Evolutionary conservation across 2,113 vertebrate genomes (phyloP).

Genomic region (Scytalopus superciliaris): DNA sequence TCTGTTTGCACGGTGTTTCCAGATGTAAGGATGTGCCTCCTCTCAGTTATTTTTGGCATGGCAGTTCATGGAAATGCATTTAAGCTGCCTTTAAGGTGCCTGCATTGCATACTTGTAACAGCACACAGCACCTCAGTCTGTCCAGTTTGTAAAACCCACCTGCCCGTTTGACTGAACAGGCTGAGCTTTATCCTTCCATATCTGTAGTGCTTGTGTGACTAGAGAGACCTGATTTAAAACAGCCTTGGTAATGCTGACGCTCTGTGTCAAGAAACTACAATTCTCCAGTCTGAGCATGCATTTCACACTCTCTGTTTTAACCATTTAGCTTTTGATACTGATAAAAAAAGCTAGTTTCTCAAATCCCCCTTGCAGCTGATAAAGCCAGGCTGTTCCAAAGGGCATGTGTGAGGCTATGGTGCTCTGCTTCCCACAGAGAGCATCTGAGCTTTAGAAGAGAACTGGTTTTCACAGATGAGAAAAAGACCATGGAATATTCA

Average conservation of each 20-base stretch:
- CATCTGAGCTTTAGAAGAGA: not conserved
- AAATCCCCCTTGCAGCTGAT: not conserved
- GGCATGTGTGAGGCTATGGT: not conserved
- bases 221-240: not conserved
- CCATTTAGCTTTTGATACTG: not conserved
- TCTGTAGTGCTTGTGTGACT: accelerated
- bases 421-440: not conserved
- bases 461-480: not conserved
- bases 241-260: accelerated
- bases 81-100: not conserved
- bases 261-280: not conserved
- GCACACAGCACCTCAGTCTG: not conserved
- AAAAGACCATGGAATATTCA: not conserved
- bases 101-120: not conserved
- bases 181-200: not conserved
- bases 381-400: not conserved
- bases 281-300: not conserved
- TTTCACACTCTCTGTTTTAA: not conserved
- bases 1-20: not conserved
- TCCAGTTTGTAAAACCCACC: not conserved
- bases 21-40: accelerated
- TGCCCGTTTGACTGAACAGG: not conserved
- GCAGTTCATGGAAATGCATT: not conserved
- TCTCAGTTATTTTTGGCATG: not conserved
- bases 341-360: not conserved